These are phyloP conservation scores for Acanthornis magna DNA, from an alignment of 2,797 vertebrate species.

Conservation along the genomic window DNA sequence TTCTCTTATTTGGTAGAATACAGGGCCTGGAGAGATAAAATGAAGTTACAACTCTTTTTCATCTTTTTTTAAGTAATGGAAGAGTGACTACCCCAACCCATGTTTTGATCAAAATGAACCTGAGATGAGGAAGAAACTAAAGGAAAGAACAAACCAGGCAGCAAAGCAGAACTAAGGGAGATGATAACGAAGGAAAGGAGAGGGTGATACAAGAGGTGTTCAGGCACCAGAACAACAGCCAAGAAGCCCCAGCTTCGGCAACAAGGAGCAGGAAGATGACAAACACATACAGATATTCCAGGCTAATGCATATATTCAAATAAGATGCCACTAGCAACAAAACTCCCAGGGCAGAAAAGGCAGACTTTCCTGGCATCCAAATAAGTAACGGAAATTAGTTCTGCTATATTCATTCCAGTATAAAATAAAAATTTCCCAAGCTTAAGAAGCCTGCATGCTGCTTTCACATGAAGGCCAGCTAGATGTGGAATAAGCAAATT, in stretches of 20 bases:
- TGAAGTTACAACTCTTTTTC: neutral
- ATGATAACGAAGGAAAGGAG: neutral
- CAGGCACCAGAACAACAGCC: neutral
- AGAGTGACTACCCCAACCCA: neutral
- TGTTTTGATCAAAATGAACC: neutral
- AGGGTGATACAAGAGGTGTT: neutral
- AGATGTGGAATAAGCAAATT: neutral
- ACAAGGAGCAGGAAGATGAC: neutral
- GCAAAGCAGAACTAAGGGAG: neutral
- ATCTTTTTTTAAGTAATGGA: neutral
- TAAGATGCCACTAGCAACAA: neutral
- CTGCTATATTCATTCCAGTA: neutral
- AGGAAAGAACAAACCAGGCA: neutral
- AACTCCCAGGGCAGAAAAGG: neutral
- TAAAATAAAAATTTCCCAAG: neutral
- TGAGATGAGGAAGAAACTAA: neutral
- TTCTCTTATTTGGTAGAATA: neutral
- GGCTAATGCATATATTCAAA: neutral
- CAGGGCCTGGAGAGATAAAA: neutral
- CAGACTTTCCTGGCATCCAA: neutral
- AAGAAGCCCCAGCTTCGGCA: neutral
- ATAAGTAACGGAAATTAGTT: neutral
- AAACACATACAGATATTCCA: neutral
- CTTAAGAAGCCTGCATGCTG: neutral
- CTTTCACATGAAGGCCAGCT: neutral